Evolutionary conservation across 1,140 invertebrate species (phyloP).

Genomic region (Euwallacea similis): DNA sequence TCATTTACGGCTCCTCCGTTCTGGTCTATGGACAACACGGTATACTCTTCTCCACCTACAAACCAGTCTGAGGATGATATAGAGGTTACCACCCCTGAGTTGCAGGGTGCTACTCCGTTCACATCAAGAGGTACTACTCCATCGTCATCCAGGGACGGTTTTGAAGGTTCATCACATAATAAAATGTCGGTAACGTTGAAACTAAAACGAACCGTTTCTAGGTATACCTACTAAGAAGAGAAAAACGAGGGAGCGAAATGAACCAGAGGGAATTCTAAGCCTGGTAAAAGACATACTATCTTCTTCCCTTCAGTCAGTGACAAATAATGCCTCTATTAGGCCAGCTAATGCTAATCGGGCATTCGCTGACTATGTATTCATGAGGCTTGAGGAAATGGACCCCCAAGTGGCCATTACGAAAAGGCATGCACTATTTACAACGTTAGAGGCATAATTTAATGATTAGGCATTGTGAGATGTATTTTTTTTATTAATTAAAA

Average conservation of each 20-base stretch:
- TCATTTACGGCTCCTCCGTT: background rate
- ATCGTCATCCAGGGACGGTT: background rate
- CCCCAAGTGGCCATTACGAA: background rate
- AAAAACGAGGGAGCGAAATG: background rate
- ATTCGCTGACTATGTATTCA: slow-evolving; percentile 13
- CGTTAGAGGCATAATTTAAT: background rate
- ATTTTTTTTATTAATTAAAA: too few relatives aligned
- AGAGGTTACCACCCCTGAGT: too few relatives aligned
- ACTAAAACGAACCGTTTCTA: background rate
- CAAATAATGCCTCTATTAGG: background rate
- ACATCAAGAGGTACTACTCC: background rate
- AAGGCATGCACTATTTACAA: background rate
- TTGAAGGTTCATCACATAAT: background rate
- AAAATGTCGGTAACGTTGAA: background rate
- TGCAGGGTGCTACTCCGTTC: background rate
- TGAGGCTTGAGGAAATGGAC: slow-evolving; percentile 11
- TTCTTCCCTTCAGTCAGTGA: background rate
- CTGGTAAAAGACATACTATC: background rate
- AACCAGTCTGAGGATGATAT: slow-evolving; percentile 1
- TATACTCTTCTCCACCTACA: background rate
- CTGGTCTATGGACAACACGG: background rate
- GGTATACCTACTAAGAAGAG: background rate
- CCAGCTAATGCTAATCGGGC: slow-evolving; percentile 5
- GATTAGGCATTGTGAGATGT: too few relatives aligned
- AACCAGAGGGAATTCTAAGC: slow-evolving; percentile 5